Base-by-base conservation (phyloP, 2,797 vertebrate genomes). In the Ispidina picta region DNA sequence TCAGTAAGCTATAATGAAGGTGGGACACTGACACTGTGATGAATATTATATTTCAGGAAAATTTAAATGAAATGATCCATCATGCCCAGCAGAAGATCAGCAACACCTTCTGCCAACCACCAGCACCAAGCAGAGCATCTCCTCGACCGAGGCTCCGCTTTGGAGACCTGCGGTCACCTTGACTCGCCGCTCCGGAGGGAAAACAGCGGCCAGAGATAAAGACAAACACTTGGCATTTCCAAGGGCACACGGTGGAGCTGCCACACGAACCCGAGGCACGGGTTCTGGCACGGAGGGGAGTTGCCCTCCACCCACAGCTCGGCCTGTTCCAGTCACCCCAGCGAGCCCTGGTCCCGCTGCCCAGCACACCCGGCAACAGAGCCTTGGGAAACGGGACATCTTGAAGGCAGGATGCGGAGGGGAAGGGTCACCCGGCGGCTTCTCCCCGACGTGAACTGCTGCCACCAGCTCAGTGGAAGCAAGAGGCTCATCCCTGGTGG, bases 51-150 rank as follows among this genome's bases (percentile, higher is more conserved):
- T 94, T 94, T 91, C 86, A 59, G 93, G 54, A 31, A 80, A 88
- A 92, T 93, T 79, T 94, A 93, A 97, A 95, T 94, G 59, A 95
- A 94, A 91, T 41, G 75, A 96, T 97, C 96, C 95, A 96, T 97
- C 96, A 96, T 71, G 68, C 16, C 54, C 77, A 83, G 76, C 62
- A 75, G 82, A 77, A 74, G 89, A 86, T 39, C 56, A 72, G 92
- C 83, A 74, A 14, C 91, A 63, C 63, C 84, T 91, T 48, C 86
- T 70, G 80, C 92, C 80, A 25, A 76, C 39, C 43, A 20, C 64
- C 51, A 2, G 6, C 55, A 7, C 6, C 0, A 3, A 80, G 84
- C 6, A 0, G 23, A 79, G 64, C 23, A 0, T 69, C 70, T 83
- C 62, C 3, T 3, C 17, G 3, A 9, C 41, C 1, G 2, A 33